These are phyloP conservation scores for Andinoacara biseriatus DNA, from an alignment of 2,113 vertebrate genomes.

Conservation along the genomic window DNA sequence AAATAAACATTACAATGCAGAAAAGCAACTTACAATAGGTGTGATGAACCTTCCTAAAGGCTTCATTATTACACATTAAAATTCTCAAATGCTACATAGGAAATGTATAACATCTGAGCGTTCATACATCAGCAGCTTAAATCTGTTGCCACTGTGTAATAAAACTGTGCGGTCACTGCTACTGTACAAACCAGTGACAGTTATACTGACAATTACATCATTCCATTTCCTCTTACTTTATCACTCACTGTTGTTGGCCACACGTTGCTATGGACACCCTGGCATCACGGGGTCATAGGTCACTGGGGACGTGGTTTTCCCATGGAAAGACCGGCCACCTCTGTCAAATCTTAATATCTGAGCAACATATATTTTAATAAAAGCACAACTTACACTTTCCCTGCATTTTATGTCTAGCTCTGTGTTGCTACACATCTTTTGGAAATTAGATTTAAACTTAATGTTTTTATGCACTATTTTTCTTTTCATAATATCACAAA, in stretches of 20 bases:
- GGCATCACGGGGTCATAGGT: not conserved
- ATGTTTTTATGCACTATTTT: no score
- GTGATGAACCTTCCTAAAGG: not conserved
- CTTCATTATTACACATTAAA: not conserved
- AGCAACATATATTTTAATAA: no score
- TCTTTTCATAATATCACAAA: not conserved
- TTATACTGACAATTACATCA: not conserved
- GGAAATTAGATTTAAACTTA: not conserved
- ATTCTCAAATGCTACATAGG: not conserved
- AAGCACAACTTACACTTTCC: not conserved
- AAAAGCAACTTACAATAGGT: not conserved
- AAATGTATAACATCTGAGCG: not conserved
- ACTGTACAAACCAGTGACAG: not conserved
- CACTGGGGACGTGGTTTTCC: not conserved
- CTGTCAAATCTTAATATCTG: not conserved
- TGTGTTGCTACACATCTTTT: not conserved
- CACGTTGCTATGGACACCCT: not conserved
- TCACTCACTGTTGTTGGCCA: not conserved
- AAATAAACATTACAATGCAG: not conserved
- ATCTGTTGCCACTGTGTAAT: not conserved
- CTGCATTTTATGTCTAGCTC: not conserved
- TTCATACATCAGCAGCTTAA: not conserved
- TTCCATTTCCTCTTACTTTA: slow-evolving; percentile 1
- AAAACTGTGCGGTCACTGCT: not conserved
- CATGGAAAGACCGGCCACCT: not conserved